These are phyloP conservation scores for Parasteatoda lunata DNA, from an alignment of 2,888 invertebrate species.

Conservation along the genomic window DNA sequence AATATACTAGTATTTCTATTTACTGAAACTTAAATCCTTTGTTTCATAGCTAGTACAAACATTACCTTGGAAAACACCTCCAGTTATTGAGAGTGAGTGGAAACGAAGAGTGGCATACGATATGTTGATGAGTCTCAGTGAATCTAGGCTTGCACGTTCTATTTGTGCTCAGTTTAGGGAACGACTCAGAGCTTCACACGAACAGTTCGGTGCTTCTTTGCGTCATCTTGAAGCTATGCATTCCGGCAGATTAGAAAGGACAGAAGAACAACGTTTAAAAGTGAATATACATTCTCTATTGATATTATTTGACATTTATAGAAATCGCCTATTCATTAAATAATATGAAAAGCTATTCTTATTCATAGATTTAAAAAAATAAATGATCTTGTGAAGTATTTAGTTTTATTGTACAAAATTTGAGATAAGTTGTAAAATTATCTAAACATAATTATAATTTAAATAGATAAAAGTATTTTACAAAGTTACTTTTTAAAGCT, in stretches of 20 bases:
- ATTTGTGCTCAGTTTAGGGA: conserved; percentile 86
- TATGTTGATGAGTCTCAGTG: conserved; percentile 82
- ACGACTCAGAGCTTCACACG: conserved; percentile 84
- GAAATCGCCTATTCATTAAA: no score
- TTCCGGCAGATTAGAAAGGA: conserved; percentile 83
- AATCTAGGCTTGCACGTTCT: conserved; percentile 82
- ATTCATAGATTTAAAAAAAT: no score
- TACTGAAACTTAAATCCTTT: neutral
- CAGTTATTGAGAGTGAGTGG: conserved; percentile 79
- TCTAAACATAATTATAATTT: no score
- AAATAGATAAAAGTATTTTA: no score
- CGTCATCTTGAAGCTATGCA: conserved; percentile 81
- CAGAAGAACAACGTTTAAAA: conserved; percentile 85
- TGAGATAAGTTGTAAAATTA: no score
- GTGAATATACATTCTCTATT: conserved; percentile 44
- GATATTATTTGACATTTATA: no score
- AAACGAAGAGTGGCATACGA: conserved; percentile 82
- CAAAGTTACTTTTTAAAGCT: no score
- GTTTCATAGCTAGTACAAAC: conserved; percentile 78
- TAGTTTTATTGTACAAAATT: no score
- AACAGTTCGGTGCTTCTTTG: conserved; percentile 84
- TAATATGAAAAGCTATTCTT: no score
- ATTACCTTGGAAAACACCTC: conserved; percentile 79
- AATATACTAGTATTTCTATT: no score
- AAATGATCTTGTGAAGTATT: no score